A percentile compares a stretch with the other conserved stretches of the same genome.
Conservation (phyloP, 2,113 vertebrate genomes). For the Laticauda colubrina region DNA sequence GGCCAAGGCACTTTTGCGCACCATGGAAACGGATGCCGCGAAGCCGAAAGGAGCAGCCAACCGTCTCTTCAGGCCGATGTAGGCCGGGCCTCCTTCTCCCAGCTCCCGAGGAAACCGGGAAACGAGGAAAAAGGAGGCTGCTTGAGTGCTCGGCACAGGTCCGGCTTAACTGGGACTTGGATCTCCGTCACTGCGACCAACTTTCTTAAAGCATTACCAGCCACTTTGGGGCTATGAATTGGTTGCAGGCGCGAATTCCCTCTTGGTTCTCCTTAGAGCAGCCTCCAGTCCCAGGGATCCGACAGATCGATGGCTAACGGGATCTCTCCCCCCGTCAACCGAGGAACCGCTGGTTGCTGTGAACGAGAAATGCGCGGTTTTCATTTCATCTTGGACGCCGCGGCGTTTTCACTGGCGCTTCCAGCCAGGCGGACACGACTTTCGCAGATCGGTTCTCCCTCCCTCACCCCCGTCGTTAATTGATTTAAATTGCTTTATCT, state of each 20-base stretch:
- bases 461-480: slow-evolving; percentile 56
- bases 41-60: neutral
- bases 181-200: neutral
- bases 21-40: neutral
- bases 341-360: slow-evolving; percentile 43
- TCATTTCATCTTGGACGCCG: slow-evolving; percentile 26
- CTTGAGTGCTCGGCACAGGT: neutral
- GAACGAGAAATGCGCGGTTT: slow-evolving; percentile 30
- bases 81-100: neutral
- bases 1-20: neutral
- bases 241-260: neutral
- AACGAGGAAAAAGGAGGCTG: too few relatives aligned
- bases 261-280: neutral
- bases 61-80: neutral
- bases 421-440: slow-evolving; percentile 69
- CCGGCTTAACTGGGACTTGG: neutral
- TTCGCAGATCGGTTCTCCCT: slow-evolving; percentile 70
- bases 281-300: neutral
- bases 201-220: neutral
- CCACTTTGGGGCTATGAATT: neutral
- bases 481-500: slow-evolving; percentile 79
- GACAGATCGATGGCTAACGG: neutral
- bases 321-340: neutral
- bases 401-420: slow-evolving; percentile 74
- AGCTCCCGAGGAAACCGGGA: neutral